phyloP scores from a whole-genome alignment of 2,888 invertebrate species.

The Dicyrtoma fusca region DNA sequence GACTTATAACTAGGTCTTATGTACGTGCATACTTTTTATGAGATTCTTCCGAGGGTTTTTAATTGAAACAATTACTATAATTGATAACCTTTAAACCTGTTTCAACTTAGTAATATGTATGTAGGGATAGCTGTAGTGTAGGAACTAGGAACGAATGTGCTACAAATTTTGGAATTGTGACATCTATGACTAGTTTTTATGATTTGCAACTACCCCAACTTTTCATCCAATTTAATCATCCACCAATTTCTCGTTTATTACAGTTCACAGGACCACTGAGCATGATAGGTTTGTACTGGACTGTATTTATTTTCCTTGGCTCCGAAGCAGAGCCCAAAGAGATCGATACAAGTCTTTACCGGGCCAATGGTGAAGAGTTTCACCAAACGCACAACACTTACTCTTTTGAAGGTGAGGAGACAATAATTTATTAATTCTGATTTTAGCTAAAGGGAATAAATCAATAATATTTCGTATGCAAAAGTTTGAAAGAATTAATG shows the following conservation, averaged over 20 bases:
- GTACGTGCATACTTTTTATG: not conserved
- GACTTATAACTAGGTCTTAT: not conserved
- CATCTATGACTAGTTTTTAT: too few relatives aligned
- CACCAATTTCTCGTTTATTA: too few relatives aligned
- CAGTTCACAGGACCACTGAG: conserved; percentile 38
- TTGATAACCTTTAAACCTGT: too few relatives aligned
- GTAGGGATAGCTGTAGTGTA: too few relatives aligned
- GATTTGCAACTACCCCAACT: too few relatives aligned
- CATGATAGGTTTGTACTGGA: conserved; percentile 35
- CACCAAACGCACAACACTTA: conserved; percentile 9
- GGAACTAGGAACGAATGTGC: too few relatives aligned
- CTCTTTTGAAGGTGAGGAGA: conserved; percentile 23
- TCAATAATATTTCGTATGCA: not conserved
- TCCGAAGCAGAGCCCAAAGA: not conserved
- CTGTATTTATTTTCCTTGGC: conserved; percentile 31
- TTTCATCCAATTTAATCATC: too few relatives aligned
- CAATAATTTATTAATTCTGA: too few relatives aligned
- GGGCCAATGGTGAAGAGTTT: conserved; percentile 26
- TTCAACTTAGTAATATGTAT: too few relatives aligned
- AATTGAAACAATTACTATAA: too few relatives aligned
- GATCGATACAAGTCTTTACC: not conserved
- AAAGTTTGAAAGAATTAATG: not conserved
- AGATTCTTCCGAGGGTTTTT: too few relatives aligned
- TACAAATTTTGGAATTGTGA: too few relatives aligned
- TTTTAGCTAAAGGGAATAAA: not conserved